Conservation (phyloP, 2,888 invertebrate genomes). For the Oxyscelio sp. region DNA sequence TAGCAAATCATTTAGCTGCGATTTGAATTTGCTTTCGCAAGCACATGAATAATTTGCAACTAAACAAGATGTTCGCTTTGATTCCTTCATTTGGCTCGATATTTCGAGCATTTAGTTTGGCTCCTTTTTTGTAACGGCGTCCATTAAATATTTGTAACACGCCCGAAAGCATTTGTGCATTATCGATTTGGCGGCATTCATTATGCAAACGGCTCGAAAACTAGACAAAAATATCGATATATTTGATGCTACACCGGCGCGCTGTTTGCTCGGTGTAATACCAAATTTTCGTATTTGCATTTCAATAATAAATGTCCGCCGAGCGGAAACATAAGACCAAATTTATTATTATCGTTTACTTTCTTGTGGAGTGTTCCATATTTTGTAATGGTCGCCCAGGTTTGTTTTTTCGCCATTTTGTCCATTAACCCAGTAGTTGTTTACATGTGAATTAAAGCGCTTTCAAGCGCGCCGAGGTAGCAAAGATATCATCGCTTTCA, state of each 20-base stretch:
- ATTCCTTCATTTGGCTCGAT: too few relatives aligned
- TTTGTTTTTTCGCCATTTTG: constrained; percentile 4
- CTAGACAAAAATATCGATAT: neutral
- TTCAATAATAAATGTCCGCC: constrained; percentile 30
- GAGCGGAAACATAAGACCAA: constrained; percentile 28
- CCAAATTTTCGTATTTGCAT: constrained; percentile 23
- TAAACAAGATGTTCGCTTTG: too few relatives aligned
- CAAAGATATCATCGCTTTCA: neutral
- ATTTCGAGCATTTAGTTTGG: too few relatives aligned
- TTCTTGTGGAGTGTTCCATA: constrained; percentile 42
- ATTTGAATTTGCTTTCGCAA: too few relatives aligned
- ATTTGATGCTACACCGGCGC: neutral
- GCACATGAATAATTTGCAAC: too few relatives aligned
- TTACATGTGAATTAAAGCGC: too few relatives aligned
- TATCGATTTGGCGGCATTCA: neutral
- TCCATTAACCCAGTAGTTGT: constrained; percentile 38
- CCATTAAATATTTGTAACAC: too few relatives aligned
- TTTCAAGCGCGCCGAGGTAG: too few relatives aligned
- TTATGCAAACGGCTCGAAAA: neutral
- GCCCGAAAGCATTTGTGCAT: neutral
- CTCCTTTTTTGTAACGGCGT: too few relatives aligned
- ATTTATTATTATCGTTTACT: constrained; percentile 52
- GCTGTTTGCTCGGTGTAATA: neutral
- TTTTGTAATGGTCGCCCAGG: constrained; percentile 43
- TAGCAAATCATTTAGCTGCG: too few relatives aligned